These are phyloP conservation scores for Ditula angustiorana DNA, from an alignment of 2,888 invertebrate genomes.

Conservation along the genomic window DNA sequence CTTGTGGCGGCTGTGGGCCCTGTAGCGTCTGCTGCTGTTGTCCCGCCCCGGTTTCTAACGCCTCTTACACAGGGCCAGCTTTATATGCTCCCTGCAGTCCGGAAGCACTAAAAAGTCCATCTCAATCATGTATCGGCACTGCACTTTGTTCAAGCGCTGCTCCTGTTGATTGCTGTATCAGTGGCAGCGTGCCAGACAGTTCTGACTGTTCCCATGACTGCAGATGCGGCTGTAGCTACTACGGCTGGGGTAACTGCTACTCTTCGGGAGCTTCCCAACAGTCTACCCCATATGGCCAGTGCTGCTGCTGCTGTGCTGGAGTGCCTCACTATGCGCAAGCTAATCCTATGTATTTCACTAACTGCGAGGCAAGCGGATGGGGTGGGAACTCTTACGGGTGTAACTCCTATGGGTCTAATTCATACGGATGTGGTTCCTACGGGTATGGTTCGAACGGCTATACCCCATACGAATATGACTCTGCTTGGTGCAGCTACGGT, in stretches of 20 bases:
- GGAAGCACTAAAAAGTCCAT: neutral
- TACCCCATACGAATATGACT: neutral
- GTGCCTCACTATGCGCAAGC: neutral
- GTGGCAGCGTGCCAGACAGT: neutral
- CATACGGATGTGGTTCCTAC: neutral
- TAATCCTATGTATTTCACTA: neutral
- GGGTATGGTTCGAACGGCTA: neutral
- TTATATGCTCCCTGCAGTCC: constrained; percentile 1
- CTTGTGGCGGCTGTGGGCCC: constrained; percentile 41
- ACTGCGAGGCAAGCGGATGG: neutral
- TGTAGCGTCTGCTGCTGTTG: constrained; percentile 42
- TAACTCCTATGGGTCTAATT: neutral
- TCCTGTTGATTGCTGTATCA: neutral
- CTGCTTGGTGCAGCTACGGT: neutral
- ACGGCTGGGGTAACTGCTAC: neutral
- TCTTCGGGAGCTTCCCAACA: neutral
- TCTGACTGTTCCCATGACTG: neutral
- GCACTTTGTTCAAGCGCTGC: neutral
- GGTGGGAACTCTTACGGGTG: neutral
- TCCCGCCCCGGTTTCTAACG: neutral
- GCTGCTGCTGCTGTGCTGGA: neutral
- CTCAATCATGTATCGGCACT: neutral
- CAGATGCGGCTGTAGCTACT: neutral
- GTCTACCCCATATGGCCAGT: neutral
- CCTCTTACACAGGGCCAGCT: neutral